Percentiles rank a stretch among this genome's conserved stretches.
Conservation (phyloP, 2,888 invertebrate genomes). For the Leucophora obtusa region DNA sequence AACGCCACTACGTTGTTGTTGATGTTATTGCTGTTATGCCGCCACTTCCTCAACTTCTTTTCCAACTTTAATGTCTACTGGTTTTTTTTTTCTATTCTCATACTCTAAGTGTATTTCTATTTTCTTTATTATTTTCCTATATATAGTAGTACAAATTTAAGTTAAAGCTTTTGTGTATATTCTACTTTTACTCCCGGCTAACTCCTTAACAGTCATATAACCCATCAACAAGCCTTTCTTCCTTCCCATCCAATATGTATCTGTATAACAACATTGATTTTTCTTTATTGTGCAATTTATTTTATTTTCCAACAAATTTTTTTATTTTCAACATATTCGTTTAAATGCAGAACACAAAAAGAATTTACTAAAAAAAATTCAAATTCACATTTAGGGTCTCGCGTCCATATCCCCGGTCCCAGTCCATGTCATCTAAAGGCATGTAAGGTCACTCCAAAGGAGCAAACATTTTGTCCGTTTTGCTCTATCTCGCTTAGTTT, state of each 20-base stretch:
- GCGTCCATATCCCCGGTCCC: too few relatives aligned
- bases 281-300: slow-evolving; percentile 66
- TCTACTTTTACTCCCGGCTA: slow-evolving; percentile 36
- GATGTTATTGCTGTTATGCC: slow-evolving; percentile 22
- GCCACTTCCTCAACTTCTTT: slow-evolving; percentile 54
- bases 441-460: too few relatives aligned
- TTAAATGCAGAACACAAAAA: slow-evolving; percentile 8
- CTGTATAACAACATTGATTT: slow-evolving; percentile 61
- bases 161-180: slow-evolving; percentile 55
- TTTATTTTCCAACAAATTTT: slow-evolving; percentile 71
- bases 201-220: slow-evolving; percentile 43
- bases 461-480: too few relatives aligned
- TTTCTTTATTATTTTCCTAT: slow-evolving; percentile 34
- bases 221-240: slow-evolving; percentile 31
- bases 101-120: slow-evolving; percentile 25
- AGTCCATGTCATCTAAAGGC: too few relatives aligned
- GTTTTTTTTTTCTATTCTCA: slow-evolving; percentile 31
- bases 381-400: too few relatives aligned
- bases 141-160: slow-evolving; percentile 46
- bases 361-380: too few relatives aligned
- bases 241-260: slow-evolving; percentile 43
- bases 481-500: too few relatives aligned
- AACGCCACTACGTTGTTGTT: slow-evolving; percentile 44
- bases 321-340: slow-evolving; percentile 61
- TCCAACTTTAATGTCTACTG: slow-evolving; percentile 54